phyloP scores from a whole-genome alignment of 2,888 invertebrate genomes.

The Erynnis tages region DNA sequence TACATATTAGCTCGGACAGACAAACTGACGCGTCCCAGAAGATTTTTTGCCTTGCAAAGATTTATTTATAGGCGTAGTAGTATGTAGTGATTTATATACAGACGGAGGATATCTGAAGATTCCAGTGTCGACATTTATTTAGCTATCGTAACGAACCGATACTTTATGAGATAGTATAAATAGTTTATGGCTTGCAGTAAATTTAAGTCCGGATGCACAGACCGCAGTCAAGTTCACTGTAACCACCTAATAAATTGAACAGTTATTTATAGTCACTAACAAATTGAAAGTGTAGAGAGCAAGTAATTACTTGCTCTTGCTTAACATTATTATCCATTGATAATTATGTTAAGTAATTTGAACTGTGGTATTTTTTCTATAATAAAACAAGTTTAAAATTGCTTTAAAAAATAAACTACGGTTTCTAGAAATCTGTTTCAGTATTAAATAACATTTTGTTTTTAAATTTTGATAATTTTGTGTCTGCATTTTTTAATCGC shows the following conservation, averaged over 20 bases:
- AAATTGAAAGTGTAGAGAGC: background rate
- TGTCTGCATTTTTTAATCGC: too few species aligned
- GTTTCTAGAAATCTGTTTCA: too few species aligned
- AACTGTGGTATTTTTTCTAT: too few species aligned
- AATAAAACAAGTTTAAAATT: too few species aligned
- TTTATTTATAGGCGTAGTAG: conserved; percentile 8
- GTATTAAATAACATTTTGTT: too few species aligned
- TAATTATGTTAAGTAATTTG: too few species aligned
- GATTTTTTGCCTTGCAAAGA: background rate
- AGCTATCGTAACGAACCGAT: conserved; percentile 5
- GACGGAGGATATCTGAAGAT: conserved; percentile 1
- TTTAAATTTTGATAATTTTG: too few species aligned
- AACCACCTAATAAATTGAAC: conserved; percentile 8
- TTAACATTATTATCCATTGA: too few species aligned
- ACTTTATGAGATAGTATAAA: conserved; percentile 12
- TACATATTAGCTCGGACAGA: conserved; percentile 4
- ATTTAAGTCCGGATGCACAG: conserved; percentile 4
- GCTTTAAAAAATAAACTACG: too few species aligned
- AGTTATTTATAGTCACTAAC: background rate
- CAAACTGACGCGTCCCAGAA: conserved; percentile 9
- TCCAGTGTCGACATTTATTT: conserved; percentile 14
- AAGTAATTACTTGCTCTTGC: too few species aligned
- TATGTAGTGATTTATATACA: conserved; percentile 7
- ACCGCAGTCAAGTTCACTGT: conserved; percentile 12
- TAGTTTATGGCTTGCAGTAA: conserved; percentile 12